A percentile compares a stretch with the other conserved stretches of the same genome.
Evolutionary conservation across 2,888 invertebrate genomes (phyloP).

Genomic region (Agonopterix heracliana): DNA sequence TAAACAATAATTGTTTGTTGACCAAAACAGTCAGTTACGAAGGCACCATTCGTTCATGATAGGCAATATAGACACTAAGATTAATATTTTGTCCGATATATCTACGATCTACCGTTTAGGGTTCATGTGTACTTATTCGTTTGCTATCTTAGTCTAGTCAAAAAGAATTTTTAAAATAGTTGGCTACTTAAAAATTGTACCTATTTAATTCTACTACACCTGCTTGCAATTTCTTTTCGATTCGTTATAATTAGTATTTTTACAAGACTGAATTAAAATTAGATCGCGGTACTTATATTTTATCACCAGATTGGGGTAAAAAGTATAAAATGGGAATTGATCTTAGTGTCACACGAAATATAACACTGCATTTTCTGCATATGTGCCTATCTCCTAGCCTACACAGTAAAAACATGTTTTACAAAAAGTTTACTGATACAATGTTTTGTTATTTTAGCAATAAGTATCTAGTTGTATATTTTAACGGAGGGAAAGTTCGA

Average conservation of each 20-base stretch:
- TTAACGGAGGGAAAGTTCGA: constrained; percentile 35
- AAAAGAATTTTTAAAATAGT: constrained; percentile 24
- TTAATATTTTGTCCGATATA: constrained; percentile 21
- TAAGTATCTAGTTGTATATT: constrained; percentile 34
- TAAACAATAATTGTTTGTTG: neutral
- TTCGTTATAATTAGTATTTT: constrained; percentile 7
- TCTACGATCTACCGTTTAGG: constrained; percentile 8
- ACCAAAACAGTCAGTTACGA: neutral
- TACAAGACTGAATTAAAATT: constrained; percentile 39
- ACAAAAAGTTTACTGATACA: constrained; percentile 32
- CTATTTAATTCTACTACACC: neutral
- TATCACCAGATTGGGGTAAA: neutral
- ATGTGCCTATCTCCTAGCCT: constrained; percentile 33
- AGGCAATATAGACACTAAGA: constrained; percentile 40
- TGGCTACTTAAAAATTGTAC: constrained; percentile 20
- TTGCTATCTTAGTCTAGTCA: constrained; percentile 51
- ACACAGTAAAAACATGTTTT: constrained; percentile 25
- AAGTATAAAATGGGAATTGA: constrained; percentile 15
- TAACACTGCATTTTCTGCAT: constrained; percentile 14
- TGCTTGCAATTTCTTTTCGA: constrained; percentile 2
- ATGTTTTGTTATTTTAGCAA: constrained; percentile 42
- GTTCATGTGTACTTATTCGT: constrained; percentile 40
- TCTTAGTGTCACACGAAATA: constrained; percentile 33
- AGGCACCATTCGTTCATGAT: constrained; percentile 11
- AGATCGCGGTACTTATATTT: constrained; percentile 2